These are phyloP conservation scores for Acleris literana DNA, from an alignment of 2,888 invertebrate genomes.

Conservation along the genomic window DNA sequence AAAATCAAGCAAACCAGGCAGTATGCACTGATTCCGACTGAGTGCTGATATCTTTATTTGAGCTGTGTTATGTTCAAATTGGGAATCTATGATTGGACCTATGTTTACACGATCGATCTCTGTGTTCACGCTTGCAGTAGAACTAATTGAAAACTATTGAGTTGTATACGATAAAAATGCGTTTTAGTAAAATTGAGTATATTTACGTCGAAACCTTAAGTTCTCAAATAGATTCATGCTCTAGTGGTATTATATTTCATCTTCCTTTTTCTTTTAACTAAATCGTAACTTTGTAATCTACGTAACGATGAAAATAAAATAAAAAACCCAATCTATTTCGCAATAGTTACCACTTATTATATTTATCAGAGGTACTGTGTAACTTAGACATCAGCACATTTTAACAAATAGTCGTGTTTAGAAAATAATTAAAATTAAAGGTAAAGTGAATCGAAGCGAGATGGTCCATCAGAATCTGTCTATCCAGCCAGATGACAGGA, in stretches of 20 bases:
- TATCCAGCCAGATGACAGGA: slow-evolving; percentile 41
- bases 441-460: background rate
- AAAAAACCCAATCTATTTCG: slow-evolving; percentile 18
- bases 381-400: slow-evolving; percentile 4
- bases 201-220: background rate
- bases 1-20: slow-evolving; percentile 79
- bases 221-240: background rate
- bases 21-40: slow-evolving; percentile 61
- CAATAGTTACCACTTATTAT: slow-evolving; percentile 19
- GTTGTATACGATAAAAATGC: background rate
- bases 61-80: slow-evolving; percentile 69
- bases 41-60: slow-evolving; percentile 79
- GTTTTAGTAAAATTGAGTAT: background rate
- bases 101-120: slow-evolving; percentile 68
- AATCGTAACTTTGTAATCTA: slow-evolving; percentile 33
- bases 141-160: slow-evolving; percentile 14
- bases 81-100: slow-evolving; percentile 61
- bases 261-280: slow-evolving; percentile 9
- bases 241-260: slow-evolving; percentile 2
- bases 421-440: slow-evolving; percentile 2
- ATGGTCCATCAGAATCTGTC: slow-evolving; percentile 37
- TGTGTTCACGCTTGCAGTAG: slow-evolving; percentile 9
- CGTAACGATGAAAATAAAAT: slow-evolving; percentile 10
- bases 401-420: background rate
- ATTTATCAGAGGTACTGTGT: slow-evolving; percentile 22